Evolutionary conservation across 2,888 invertebrate species (phyloP), one percentile per base, ranked within the genome.

Genomic region (Parnassius smintheus): DNA sequence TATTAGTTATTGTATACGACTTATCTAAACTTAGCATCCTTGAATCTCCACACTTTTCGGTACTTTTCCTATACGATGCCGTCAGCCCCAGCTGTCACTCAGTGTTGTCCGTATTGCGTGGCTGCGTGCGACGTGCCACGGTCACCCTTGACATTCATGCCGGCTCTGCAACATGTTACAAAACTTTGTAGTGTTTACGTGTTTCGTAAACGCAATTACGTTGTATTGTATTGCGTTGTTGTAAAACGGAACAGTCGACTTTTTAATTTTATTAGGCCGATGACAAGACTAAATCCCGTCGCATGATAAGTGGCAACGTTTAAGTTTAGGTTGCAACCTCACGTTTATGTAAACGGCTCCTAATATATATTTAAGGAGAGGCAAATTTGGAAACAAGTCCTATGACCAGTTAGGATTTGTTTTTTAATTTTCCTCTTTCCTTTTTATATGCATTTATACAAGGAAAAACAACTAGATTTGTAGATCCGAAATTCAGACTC

Each of bases 141-240:
- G 25, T 48, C 57, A 62, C 62, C 54, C 57, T 62, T 62, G 62
- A 62, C 62, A 58, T 62, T 62, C 54, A 58, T 62, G 53, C 58
- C n/a, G 25, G 12, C 48, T 62, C 45, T 52, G 25, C 22, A 51
- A 52, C 52, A 44, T 49, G 57, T 62, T 44, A 51, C 57, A 48
- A 56, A 57, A 62, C 49, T 49, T 13, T 9, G 49, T 18, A 13
- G n/a, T 54, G 48, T 53, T 62, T 53, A 48, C 62, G 49, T 44
- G 48, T 62, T 57, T 53, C 48, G 53, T 57, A 56, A 57, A 57
- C 56, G 56, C 56, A 62, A 51, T 51, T 51, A 61, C 51, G 46
- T 44, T 44, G 44, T 56, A 45, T 56, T 56, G 42, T 56, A 45
- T 44, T 7, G 35, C 48, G 48, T 9, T 11, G 13, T 56, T 56